These are phyloP conservation scores for Drosophila cardini DNA, from an alignment of 1,140 invertebrate genomes.

Conservation along the genomic window DNA sequence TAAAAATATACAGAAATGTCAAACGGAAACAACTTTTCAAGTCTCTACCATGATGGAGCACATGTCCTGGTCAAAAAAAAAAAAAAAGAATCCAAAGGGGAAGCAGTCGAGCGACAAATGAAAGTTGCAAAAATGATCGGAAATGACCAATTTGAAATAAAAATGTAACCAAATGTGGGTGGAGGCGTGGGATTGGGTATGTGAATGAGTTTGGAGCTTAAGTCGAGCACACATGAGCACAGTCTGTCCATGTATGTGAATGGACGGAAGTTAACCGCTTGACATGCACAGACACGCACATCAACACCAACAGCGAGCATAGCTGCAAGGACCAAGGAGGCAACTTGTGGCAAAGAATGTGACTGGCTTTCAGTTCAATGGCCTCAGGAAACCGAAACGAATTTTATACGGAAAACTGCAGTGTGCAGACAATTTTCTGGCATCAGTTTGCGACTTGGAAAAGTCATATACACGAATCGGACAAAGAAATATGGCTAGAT, in stretches of 20 bases:
- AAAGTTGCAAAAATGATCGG: constrained; percentile 78
- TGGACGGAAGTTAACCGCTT: constrained; percentile 57
- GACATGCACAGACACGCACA: constrained; percentile 57
- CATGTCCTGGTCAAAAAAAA: constrained; percentile 46
- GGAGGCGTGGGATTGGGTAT: not conserved
- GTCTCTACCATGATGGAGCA: constrained; percentile 72
- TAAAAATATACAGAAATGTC: constrained; percentile 56
- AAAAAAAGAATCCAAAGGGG: not conserved
- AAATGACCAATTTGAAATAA: constrained; percentile 81
- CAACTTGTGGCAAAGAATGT: constrained; percentile 22
- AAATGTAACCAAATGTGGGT: constrained; percentile 55
- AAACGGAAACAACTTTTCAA: constrained; percentile 71
- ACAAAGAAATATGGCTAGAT: constrained; percentile 46
- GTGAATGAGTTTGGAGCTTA: constrained; percentile 32
- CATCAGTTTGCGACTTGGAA: constrained; percentile 50
- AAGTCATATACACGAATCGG: constrained; percentile 61
- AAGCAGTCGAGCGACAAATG: constrained; percentile 72
- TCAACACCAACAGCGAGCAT: constrained; percentile 16
- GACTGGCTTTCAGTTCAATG: constrained; percentile 33
- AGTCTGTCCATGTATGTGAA: constrained; percentile 17
- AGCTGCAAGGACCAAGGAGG: constrained; percentile 11
- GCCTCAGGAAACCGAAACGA: constrained; percentile 15
- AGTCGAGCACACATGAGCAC: constrained; percentile 6
- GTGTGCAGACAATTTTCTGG: constrained; percentile 27
- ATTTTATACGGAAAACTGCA: constrained; percentile 51